Evolutionary conservation across 2,888 invertebrate genomes (phyloP), one percentile per base, ranked within the genome.

Genomic region (Rhamnusium bicolor): DNA sequence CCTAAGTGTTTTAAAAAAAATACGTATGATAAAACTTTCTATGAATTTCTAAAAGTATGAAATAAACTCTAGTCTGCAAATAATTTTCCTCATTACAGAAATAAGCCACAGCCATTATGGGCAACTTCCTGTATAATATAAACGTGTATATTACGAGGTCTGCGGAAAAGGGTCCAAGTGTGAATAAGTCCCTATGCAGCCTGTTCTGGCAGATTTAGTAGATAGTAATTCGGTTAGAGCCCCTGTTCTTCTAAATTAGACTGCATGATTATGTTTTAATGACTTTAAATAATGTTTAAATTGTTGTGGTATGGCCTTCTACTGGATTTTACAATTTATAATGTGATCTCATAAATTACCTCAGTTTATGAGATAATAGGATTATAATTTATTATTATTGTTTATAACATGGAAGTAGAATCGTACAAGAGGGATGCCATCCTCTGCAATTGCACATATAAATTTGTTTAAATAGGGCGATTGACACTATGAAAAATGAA

Each of bases 241-340:
- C 58, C 58, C 58, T 32, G 58, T 58, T 58, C 58, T 58, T 58
- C 58, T 32, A 58, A 58, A 58, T 58, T 58, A 58, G 32, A 58
- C 58, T 58, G 29, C 58, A 58, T 58, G 58, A 58, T 58, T 58
- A 58, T 58, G 58, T 32, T 58, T 58, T 58, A 58, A 58, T 58
- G 58, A 58, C 58, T 58, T 58, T 58, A 32, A 58, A 58, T 58
- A 58, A 24, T 58, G 58, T 58, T 58, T 58, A 58, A 58, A 58
- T 58, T 58, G 58, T 58, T 58, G 58, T 19, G 58, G 58, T 58
- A 32, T 58, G 58, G 32, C 58, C 58, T 58, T 32, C 58, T 24
- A 58, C 58, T 58, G 19, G 32, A 58, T 58, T 58, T 58, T 32
- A 14, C 58, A 18, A 58, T 58, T 58, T 58, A 58, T 29, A 58